phyloP scores from a whole-genome alignment of 2,113 vertebrate genomes.

The Amphiprion ocellaris region DNA sequence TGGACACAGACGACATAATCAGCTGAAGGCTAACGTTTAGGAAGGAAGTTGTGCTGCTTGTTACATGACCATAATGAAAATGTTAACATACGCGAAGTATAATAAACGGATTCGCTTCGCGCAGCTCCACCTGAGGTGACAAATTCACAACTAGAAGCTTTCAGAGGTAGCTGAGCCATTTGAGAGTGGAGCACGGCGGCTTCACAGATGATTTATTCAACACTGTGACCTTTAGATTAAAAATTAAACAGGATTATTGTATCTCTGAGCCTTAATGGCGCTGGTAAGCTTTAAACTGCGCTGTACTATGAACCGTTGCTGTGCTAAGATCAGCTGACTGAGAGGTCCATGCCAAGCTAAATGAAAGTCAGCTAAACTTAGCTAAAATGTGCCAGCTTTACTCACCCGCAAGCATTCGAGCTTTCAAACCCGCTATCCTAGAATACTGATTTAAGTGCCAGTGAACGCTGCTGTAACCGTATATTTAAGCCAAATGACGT shows the following conservation, averaged over 20 bases:
- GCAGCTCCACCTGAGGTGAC: neutral
- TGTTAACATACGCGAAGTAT: neutral
- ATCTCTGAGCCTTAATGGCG: conserved; percentile 3
- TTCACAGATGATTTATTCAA: conserved; percentile 22
- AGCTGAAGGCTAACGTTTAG: neutral
- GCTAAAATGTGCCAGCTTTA: conserved; percentile 32
- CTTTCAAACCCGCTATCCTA: conserved; percentile 22
- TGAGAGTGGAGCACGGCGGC: neutral
- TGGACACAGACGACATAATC: conserved; percentile 20
- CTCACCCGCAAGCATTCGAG: conserved; percentile 11
- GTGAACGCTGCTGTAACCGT: conserved; percentile 2
- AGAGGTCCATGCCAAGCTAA: conserved; percentile 23
- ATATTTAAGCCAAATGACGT: conserved; percentile 24
- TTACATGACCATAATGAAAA: conserved; percentile 7
- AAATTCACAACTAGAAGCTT: neutral
- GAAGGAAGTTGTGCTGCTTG: neutral
- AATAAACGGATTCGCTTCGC: neutral
- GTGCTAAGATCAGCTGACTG: conserved; percentile 27
- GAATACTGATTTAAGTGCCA: conserved; percentile 15
- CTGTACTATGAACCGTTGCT: conserved; percentile 26
- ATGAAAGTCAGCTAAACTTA: conserved; percentile 45
- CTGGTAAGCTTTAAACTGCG: conserved; percentile 13
- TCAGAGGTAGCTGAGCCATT: neutral
- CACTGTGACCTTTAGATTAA: conserved; percentile 44
- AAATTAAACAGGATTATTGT: conserved; percentile 27